Percentiles rank a stretch among this genome's conserved stretches.
Conservation (phyloP, 2,797 vertebrate species). For the Neoniphon sammara region DNA sequence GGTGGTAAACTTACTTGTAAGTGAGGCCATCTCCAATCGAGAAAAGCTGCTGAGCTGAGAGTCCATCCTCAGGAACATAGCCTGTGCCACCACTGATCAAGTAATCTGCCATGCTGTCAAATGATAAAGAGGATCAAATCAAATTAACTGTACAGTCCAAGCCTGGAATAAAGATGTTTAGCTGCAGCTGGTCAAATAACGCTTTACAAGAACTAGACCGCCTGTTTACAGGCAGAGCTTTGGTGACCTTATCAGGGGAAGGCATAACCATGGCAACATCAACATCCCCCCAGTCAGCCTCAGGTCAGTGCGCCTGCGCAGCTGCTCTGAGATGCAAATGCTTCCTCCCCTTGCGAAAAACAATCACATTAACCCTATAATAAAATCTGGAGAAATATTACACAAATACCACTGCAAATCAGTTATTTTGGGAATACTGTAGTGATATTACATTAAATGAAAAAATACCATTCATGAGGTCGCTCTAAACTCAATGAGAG, state of each 20-base stretch:
- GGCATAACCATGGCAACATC: conserved; percentile 67
- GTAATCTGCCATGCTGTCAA: conserved; percentile 93
- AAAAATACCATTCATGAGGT: too few relatives aligned
- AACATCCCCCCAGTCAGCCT: conserved; percentile 36
- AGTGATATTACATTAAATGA: too few relatives aligned
- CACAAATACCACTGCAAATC: too few relatives aligned
- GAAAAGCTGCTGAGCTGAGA: conserved; percentile 94
- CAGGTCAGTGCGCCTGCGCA: conserved; percentile 39
- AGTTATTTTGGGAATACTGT: too few relatives aligned
- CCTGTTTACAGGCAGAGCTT: conserved; percentile 34
- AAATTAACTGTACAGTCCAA: conserved; percentile 9
- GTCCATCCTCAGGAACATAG: conserved; percentile 93
- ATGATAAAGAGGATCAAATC: conserved; percentile 39
- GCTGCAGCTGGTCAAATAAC: not conserved
- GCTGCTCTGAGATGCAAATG: not conserved
- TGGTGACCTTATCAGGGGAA: conserved; percentile 57
- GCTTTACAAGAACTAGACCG: conserved; percentile 25
- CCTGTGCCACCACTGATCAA: conserved; percentile 94
- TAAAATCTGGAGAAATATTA: not conserved
- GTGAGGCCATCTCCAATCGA: conserved; percentile 91
- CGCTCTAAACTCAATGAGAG: too few relatives aligned
- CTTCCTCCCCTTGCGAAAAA: not conserved
- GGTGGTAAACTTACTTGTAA: conserved; percentile 89
- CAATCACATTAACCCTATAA: not conserved
- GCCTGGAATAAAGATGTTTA: not conserved